These are phyloP conservation scores for Apantesis nais DNA, from an alignment of 2,888 invertebrate species.

Conservation along the genomic window DNA sequence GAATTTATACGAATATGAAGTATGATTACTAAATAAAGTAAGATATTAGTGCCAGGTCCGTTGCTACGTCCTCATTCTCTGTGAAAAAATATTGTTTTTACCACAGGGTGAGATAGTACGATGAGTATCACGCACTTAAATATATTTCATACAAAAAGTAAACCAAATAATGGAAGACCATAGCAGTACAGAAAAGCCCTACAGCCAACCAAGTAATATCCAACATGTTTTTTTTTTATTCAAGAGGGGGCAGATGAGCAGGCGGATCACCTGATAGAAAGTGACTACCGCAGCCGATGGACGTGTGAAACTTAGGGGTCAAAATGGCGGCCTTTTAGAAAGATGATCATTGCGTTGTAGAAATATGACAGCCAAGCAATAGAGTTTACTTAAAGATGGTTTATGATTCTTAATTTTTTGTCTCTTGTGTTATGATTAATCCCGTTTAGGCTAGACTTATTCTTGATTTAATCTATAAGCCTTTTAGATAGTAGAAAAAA, in stretches of 20 bases:
- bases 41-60: not conserved
- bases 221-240: too few relatives aligned
- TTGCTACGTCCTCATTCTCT: not conserved
- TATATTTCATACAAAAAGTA: not conserved
- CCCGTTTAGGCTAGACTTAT: not conserved
- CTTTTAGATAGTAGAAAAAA: not conserved
- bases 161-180: too few relatives aligned
- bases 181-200: too few relatives aligned
- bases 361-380: not conserved
- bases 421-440: not conserved
- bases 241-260: too few relatives aligned
- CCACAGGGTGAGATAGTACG: not conserved
- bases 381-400: not conserved
- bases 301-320: too few relatives aligned
- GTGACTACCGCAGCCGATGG: too few relatives aligned
- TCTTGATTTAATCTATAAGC: not conserved
- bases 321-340: too few relatives aligned
- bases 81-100: too few relatives aligned
- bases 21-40: not conserved
- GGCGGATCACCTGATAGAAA: too few relatives aligned
- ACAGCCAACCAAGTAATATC: too few relatives aligned
- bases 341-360: too few relatives aligned
- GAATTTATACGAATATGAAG: slow-evolving; percentile 1
- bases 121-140: not conserved
- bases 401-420: not conserved